A percentile compares a stretch with the other conserved stretches of the same genome.
These are phyloP conservation scores for Melanostigma gelatinosum DNA, from an alignment of 2,113 vertebrate species.

Conservation along the genomic window DNA sequence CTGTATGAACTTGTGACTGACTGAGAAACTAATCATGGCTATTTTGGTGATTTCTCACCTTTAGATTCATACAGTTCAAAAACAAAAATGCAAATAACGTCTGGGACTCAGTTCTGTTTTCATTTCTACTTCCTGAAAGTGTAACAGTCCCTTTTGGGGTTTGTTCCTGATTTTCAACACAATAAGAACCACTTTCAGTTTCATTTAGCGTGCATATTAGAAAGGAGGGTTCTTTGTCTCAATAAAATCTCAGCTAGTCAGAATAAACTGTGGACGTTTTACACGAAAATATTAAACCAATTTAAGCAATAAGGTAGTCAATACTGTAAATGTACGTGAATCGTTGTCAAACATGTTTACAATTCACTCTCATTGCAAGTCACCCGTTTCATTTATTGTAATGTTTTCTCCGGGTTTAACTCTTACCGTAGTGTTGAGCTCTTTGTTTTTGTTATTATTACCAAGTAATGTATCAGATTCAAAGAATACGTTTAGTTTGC, in stretches of 20 bases:
- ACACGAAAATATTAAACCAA: neutral
- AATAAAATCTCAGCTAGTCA: neutral
- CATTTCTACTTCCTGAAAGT: neutral
- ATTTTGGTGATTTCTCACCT: neutral
- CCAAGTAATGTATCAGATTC: neutral
- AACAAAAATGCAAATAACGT: neutral
- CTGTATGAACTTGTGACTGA: neutral
- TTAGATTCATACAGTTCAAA: neutral
- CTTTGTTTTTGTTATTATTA: too few relatives aligned
- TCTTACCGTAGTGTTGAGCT: too few relatives aligned
- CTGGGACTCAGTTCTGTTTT: neutral
- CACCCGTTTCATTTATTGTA: too few relatives aligned
- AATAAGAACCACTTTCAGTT: slow-evolving; percentile 17
- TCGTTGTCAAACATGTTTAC: neutral
- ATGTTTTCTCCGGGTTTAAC: too few relatives aligned
- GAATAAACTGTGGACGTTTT: neutral
- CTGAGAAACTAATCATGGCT: neutral
- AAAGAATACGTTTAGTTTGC: neutral
- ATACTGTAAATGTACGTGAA: neutral
- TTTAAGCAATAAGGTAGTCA: neutral
- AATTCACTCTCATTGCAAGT: neutral
- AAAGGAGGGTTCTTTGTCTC: neutral
- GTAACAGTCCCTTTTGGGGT: neutral
- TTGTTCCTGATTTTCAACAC: neutral
- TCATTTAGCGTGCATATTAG: neutral